Percentiles rank a stretch among this genome's conserved stretches.
Conservation (phyloP, 2,888 invertebrate genomes). For the Chironomus riparius region DNA sequence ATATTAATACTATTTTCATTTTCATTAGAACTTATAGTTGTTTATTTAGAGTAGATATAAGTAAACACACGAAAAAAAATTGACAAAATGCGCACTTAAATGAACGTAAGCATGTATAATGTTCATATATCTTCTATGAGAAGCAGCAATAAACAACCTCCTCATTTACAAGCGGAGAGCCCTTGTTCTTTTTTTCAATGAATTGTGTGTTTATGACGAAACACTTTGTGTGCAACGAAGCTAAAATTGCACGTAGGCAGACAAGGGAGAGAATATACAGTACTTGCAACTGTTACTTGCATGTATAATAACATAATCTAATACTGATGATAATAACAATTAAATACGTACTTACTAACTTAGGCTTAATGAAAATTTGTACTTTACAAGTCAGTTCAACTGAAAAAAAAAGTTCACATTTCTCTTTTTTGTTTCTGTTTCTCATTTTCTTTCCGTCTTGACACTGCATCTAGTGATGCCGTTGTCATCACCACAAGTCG, state of each 20-base stretch:
- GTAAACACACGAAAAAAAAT: too few relatives aligned
- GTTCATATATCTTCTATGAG: not conserved
- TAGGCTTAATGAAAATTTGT: not conserved
- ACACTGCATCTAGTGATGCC: not conserved
- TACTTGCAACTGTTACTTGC: not conserved
- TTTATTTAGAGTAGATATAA: too few relatives aligned
- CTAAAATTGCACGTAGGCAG: conserved; percentile 2
- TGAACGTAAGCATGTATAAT: not conserved
- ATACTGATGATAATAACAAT: not conserved
- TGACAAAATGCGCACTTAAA: not conserved
- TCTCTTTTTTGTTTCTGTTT: not conserved
- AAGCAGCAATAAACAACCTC: not conserved
- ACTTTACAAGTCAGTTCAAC: not conserved
- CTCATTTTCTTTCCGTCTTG: not conserved
- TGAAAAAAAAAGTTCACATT: too few relatives aligned
- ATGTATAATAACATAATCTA: not conserved
- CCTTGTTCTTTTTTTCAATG: conserved; percentile 7
- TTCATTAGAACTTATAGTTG: too few relatives aligned
- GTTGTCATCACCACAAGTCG: not conserved
- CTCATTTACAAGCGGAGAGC: not conserved
- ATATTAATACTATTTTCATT: too few relatives aligned
- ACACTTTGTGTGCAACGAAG: conserved; percentile 6
- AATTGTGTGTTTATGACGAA: not conserved
- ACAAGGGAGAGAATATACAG: not conserved
- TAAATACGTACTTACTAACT: not conserved